A percentile compares a stretch with the other conserved stretches of the same genome.
These are phyloP conservation scores for Furcifer pardalis DNA, from an alignment of 2,797 vertebrate species.

Conservation along the genomic window DNA sequence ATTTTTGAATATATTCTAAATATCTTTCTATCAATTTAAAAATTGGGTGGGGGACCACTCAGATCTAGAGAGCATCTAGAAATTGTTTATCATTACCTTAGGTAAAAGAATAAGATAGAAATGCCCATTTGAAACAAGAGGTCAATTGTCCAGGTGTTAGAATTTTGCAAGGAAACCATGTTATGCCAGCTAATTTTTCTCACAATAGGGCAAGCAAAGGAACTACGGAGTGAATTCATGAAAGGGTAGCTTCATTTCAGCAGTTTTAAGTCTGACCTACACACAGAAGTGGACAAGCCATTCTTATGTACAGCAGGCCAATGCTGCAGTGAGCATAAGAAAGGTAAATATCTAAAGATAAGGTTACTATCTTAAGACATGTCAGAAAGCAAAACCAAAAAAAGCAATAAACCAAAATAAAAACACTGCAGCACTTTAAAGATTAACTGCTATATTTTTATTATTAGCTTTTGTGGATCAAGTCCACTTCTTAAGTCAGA, in stretches of 20 bases:
- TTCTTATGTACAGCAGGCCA: not conserved
- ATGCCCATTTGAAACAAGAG: not conserved
- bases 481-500: not conserved
- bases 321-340: not conserved
- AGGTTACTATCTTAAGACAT: not conserved
- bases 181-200: too few species aligned
- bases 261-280: too few species aligned
- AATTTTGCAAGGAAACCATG: conserved; percentile 16
- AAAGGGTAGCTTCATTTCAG: too few species aligned
- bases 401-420: too few species aligned
- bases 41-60: not conserved
- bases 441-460: too few species aligned
- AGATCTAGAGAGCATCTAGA: not conserved
- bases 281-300: not conserved
- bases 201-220: too few species aligned
- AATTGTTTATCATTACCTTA: not conserved
- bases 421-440: too few species aligned
- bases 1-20: conserved; percentile 11
- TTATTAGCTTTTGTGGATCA: too few species aligned
- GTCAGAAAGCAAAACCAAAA: too few species aligned
- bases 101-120: too few species aligned
- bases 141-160: not conserved
- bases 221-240: too few species aligned
- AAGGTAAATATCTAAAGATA: not conserved
- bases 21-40: conserved; percentile 11